Evolutionary conservation across 2,113 vertebrate genomes (phyloP).

Genomic region (Phrynocephalus versicolor): DNA sequence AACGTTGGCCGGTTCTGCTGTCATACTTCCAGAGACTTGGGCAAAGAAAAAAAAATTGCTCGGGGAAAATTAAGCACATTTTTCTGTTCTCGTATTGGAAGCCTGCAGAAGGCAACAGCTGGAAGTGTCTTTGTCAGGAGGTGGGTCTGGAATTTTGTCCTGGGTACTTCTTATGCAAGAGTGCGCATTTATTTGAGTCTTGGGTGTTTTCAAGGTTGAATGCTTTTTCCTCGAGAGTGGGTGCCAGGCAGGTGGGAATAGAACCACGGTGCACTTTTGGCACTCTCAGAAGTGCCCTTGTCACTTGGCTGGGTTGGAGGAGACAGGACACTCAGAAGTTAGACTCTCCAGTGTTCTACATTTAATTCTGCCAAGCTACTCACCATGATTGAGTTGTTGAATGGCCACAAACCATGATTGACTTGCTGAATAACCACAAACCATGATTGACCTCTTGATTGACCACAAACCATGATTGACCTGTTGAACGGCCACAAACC

Average conservation of each 20-base stretch:
- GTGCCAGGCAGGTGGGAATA: not conserved
- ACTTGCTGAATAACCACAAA: too few species aligned
- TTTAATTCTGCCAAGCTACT: too few species aligned
- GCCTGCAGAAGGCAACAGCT: not conserved
- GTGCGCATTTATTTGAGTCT: not conserved
- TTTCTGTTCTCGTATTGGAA: not conserved
- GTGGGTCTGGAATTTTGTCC: not conserved
- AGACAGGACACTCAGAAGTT: not conserved
- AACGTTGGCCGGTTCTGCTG: not conserved
- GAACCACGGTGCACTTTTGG: not conserved
- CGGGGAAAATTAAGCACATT: not conserved
- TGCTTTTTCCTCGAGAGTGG: too few species aligned
- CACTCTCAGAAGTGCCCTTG: not conserved
- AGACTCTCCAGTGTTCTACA: too few species aligned
- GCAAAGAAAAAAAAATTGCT: slow-evolving; percentile 2
- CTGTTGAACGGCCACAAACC: too few species aligned
- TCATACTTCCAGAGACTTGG: not conserved
- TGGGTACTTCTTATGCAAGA: not conserved
- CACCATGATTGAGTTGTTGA: too few species aligned
- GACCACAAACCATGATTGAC: too few species aligned
- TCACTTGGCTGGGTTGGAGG: not conserved
- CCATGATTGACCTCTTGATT: too few species aligned
- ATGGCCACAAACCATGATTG: too few species aligned
- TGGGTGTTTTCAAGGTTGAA: not conserved
- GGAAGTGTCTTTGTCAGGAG: not conserved